These are phyloP conservation scores for Temnopleurus reevesii DNA, from an alignment of 53 echinoderm and acorn worm genomes.

Conservation along the genomic window DNA sequence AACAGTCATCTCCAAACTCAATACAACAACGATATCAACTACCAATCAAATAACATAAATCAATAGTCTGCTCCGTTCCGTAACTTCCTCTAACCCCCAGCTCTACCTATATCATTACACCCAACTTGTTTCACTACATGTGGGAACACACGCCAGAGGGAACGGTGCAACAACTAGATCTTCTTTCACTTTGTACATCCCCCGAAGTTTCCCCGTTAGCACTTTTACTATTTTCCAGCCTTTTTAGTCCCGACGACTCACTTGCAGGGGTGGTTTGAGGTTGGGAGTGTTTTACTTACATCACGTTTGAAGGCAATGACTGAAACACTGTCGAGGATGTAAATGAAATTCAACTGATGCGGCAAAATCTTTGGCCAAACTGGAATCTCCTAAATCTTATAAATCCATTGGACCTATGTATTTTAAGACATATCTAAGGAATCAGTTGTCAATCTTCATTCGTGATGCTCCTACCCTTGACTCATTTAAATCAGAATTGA, in stretches of 20 bases:
- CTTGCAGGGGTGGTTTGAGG: not conserved
- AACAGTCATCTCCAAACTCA: conserved; percentile 18
- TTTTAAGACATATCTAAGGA: no score
- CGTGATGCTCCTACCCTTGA: no score
- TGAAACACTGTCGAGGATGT: no score
- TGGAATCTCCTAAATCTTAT: no score
- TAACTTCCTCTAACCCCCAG: not conserved
- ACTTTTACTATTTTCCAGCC: not conserved
- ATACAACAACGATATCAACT: conserved; percentile 9
- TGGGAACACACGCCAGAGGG: conserved; percentile 25
- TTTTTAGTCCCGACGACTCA: not conserved
- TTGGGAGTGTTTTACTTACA: not conserved
- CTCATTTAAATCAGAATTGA: no score
- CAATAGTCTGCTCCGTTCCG: not conserved
- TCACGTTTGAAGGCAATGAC: no score
- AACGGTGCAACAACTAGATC: conserved; percentile 22
- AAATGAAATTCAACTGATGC: no score
- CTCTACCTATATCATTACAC: not conserved
- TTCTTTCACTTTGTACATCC: not conserved
- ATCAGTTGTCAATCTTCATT: no score
- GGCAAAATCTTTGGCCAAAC: no score
- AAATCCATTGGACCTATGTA: no score
- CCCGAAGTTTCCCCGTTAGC: no score
- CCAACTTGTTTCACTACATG: not conserved
- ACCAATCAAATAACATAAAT: conserved; percentile 3